Percentiles rank a stretch among this genome's conserved stretches.
phyloP scores from a whole-genome alignment of 2,797 vertebrate genomes.

The Nasua narica region DNA sequence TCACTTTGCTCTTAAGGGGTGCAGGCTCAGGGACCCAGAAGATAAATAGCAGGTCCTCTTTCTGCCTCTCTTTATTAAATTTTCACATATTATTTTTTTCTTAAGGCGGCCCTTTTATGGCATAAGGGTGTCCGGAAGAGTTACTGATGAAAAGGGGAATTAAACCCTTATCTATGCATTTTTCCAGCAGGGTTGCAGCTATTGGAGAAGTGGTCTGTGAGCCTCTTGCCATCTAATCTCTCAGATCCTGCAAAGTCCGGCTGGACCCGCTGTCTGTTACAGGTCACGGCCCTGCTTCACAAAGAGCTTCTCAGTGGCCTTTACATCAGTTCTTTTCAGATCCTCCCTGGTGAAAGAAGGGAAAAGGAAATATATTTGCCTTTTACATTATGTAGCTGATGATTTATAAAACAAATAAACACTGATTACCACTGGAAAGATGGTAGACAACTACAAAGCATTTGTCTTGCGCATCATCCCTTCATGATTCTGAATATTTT shows the following conservation, averaged over 20 bases:
- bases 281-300: no score
- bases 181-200: not conserved
- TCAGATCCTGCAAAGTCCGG: not conserved
- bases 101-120: not conserved
- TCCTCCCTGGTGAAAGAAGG: not conserved
- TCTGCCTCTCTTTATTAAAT: not conserved
- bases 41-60: not conserved
- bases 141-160: not conserved
- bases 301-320: not conserved
- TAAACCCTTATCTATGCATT: not conserved
- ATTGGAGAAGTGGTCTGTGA: not conserved
- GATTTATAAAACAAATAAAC: not conserved
- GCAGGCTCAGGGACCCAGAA: not conserved
- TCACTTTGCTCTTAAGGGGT: not conserved
- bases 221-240: not conserved
- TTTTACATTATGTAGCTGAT: not conserved
- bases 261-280: not conserved
- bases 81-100: not conserved
- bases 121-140: not conserved
- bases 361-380: not conserved
- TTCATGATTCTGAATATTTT: not conserved
- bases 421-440: not conserved
- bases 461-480: not conserved
- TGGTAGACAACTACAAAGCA: not conserved
- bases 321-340: not conserved